Conservation (phyloP, 2,113 vertebrate species). For the Gobiocypris rarus region DNA sequence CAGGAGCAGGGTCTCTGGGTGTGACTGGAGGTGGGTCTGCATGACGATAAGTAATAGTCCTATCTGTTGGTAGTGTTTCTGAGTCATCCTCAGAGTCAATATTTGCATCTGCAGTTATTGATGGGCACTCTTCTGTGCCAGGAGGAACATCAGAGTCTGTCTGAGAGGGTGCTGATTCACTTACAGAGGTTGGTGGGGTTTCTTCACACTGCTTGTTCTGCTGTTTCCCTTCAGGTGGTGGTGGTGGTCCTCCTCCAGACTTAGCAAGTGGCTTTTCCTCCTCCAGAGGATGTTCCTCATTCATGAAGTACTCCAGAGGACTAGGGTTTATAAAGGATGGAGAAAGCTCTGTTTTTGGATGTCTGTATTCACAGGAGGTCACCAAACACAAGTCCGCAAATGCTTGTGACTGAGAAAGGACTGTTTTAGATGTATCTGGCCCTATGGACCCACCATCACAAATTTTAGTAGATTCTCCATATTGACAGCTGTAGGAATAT, state of each 20-base stretch:
- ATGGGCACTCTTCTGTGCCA: slow-evolving; percentile 91
- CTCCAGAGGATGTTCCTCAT: slow-evolving; percentile 80
- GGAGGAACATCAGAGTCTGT: slow-evolving; percentile 92
- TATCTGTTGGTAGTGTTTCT: slow-evolving; percentile 94
- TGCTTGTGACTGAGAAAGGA: slow-evolving; percentile 79
- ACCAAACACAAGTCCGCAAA: slow-evolving; percentile 94
- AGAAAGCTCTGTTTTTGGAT: slow-evolving; percentile 94
- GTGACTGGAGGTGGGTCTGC: slow-evolving; percentile 87
- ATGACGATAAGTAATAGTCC: slow-evolving; percentile 90
- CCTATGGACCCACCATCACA: slow-evolving; percentile 65
- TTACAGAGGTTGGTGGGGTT: slow-evolving; percentile 92
- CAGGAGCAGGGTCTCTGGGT: slow-evolving; percentile 87
- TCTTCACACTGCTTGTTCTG: slow-evolving; percentile 90
- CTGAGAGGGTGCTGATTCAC: slow-evolving; percentile 91
- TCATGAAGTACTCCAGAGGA: slow-evolving; percentile 92
- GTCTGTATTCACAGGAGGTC: slow-evolving; percentile 91
- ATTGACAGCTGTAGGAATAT: slow-evolving; percentile 41
- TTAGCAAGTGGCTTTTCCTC: slow-evolving; percentile 84
- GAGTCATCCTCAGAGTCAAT: slow-evolving; percentile 98
- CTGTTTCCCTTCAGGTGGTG: slow-evolving; percentile 87
- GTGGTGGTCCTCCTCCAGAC: slow-evolving; percentile 82
- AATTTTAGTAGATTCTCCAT: slow-evolving; percentile 66
- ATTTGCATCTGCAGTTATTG: slow-evolving; percentile 85
- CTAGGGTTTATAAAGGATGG: slow-evolving; percentile 98
- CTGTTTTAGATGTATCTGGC: slow-evolving; percentile 74